A percentile compares a stretch with the other conserved stretches of the same genome.
phyloP scores from a whole-genome alignment of 1,140 invertebrate species.

The Tigriopus japonicus region DNA sequence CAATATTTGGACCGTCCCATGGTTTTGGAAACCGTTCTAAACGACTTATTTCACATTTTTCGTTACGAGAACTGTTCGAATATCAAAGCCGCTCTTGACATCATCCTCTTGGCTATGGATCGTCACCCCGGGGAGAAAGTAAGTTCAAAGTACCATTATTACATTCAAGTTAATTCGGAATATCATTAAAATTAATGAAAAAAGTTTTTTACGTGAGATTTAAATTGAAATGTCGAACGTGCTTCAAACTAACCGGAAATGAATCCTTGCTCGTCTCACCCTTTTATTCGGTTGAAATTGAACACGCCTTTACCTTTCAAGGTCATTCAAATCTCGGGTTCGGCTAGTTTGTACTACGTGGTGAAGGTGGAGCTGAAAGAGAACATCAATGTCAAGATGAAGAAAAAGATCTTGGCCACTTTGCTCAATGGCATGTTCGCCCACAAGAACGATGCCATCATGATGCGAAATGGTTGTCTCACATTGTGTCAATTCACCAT shows the following conservation, averaged over 20 bases:
- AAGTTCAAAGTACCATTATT: conserved; percentile 18
- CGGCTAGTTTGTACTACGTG: conserved; percentile 20
- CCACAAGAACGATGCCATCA: conserved; percentile 61
- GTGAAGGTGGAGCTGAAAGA: conserved; percentile 17
- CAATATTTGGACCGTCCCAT: conserved; percentile 25
- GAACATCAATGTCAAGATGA: conserved; percentile 32
- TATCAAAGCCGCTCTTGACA: conserved; percentile 40
- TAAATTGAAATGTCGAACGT: neutral
- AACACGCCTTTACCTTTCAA: neutral
- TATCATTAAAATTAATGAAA: neutral
- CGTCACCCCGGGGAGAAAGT: conserved; percentile 24
- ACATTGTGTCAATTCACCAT: conserved; percentile 87
- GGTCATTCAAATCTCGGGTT: conserved; percentile 3
- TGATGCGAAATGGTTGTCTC: conserved; percentile 87
- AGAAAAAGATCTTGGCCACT: conserved; percentile 54
- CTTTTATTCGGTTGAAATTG: too few species aligned
- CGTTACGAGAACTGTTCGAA: conserved; percentile 46
- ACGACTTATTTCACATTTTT: conserved; percentile 78
- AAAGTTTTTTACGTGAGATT: neutral
- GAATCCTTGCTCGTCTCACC: too few species aligned
- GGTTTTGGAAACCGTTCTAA: conserved; percentile 61
- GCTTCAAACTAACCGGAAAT: too few species aligned
- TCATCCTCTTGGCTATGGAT: conserved; percentile 68
- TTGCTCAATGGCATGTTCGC: conserved; percentile 70
- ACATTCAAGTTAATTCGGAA: neutral